Base-by-base conservation (phyloP, 1,140 invertebrate species). In the Dysdera silvatica region DNA sequence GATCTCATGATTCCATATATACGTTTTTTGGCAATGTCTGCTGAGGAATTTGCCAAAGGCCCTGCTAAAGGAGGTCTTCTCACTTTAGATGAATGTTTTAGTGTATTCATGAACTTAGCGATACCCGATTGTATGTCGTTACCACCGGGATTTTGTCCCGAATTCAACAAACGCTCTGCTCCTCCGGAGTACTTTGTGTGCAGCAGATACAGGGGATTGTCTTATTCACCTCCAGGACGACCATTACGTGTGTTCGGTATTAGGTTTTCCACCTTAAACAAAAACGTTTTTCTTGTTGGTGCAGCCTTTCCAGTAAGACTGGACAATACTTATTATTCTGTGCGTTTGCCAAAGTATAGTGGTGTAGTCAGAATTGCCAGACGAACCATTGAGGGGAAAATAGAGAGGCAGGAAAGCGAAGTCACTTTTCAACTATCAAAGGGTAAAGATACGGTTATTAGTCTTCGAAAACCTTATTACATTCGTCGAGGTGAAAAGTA, bases 31-130 rank as follows among this genome's bases (percentile, higher is more conserved):
- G 68, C 71, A 8, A 70, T 72, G 71, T 58, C 62, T 5, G 26
- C 64, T 10, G 71, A 72, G 41, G 71, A 72, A 40, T 72, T 72
- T 33, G 49, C 60, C 26, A 67, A 67, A 45, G 66, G 66, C 5
- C 66, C 66, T 2, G 66, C 66, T 31, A 67, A 67, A 54, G 41
- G 43, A 0, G 66, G 66, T 1, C 24, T 71, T 2, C 64, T 72
- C 2, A 61, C 53, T 26, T 57, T 70, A 29, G 65, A 66, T n/a
- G 71, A 72, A 31, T 69, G 70, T 26, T 67, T 71, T 40, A 41
- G 60, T 29, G 56, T 72, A 8, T 72, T 72, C 58, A 72, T 72
- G 71, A 72, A 72, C 32, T 41, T 72, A 6, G 68, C 71, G 7
- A 65, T 72, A 23, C 71, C 71, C 5, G 71, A 64, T 10, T 67